Conservation (phyloP, 1,140 invertebrate genomes). For the Procambarus clarkii region DNA sequence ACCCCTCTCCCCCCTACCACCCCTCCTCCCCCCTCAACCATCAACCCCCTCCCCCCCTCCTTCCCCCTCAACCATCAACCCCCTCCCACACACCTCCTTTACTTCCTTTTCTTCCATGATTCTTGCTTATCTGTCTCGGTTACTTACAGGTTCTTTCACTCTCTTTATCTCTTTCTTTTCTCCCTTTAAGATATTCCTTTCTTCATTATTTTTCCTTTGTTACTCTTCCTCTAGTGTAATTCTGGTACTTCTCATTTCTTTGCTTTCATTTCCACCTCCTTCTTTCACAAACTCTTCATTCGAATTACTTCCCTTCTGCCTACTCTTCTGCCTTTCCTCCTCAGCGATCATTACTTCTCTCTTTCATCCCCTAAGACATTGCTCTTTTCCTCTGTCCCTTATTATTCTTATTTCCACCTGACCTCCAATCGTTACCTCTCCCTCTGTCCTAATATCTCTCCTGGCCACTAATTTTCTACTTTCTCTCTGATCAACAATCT, state of each 20-base stretch:
- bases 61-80: neutral
- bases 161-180: neutral
- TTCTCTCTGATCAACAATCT: no score
- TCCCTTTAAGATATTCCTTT: no score
- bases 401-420: neutral
- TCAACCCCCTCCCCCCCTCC: neutral
- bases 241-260: neutral
- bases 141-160: neutral
- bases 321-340: neutral
- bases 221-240: no score
- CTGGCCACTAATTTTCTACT: no score
- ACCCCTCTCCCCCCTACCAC: neutral
- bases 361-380: neutral
- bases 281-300: neutral
- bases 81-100: neutral
- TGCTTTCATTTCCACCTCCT: neutral
- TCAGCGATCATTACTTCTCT: neutral
- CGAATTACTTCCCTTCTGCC: neutral
- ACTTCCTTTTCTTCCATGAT: neutral
- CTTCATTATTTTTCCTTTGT: no score
- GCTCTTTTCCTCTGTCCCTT: neutral
- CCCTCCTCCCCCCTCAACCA: neutral
- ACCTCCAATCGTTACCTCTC: no score
- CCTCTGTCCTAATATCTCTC: no score
- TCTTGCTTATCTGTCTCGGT: no score